phyloP scores from a whole-genome alignment of 2,888 invertebrate genomes.

The Drosophila nr. perissopoda region DNA sequence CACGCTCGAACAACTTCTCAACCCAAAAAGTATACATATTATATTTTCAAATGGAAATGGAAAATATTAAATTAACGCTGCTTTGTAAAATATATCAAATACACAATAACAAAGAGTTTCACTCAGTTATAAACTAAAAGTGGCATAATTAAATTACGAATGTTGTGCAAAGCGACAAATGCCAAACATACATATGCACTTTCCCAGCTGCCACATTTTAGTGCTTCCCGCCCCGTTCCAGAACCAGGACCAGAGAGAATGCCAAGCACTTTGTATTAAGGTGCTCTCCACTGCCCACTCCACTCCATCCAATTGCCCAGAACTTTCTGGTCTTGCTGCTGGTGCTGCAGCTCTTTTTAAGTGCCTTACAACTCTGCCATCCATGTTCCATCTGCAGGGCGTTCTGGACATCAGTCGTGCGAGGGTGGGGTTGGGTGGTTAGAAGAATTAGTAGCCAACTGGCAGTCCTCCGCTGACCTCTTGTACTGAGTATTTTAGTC shows the following conservation, averaged over 20 bases:
- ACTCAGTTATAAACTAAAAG: slow-evolving; percentile 2
- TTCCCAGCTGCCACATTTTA: slow-evolving; percentile 35
- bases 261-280: slow-evolving; percentile 22
- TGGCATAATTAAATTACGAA: slow-evolving; percentile 41
- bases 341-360: slow-evolving; percentile 4
- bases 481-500: background rate
- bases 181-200: slow-evolving; percentile 30
- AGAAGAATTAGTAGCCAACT: background rate
- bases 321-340: slow-evolving; percentile 10
- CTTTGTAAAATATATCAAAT: background rate
- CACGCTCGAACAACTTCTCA: background rate
- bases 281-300: slow-evolving; percentile 12
- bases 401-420: background rate
- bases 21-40: background rate
- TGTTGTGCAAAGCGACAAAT: slow-evolving; percentile 10
- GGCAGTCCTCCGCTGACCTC: slow-evolving; percentile 9
- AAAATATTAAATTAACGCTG: background rate
- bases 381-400: slow-evolving; percentile 2
- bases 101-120: background rate
- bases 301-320: slow-evolving; percentile 38
- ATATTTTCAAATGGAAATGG: no score
- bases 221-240: background rate
- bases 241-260: slow-evolving; percentile 2
- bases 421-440: no score
- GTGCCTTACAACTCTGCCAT: slow-evolving; percentile 25